Percentiles rank a stretch among this genome's conserved stretches.
Evolutionary conservation across 2,888 invertebrate genomes (phyloP).

Genomic region (Exocentrus adspersus): DNA sequence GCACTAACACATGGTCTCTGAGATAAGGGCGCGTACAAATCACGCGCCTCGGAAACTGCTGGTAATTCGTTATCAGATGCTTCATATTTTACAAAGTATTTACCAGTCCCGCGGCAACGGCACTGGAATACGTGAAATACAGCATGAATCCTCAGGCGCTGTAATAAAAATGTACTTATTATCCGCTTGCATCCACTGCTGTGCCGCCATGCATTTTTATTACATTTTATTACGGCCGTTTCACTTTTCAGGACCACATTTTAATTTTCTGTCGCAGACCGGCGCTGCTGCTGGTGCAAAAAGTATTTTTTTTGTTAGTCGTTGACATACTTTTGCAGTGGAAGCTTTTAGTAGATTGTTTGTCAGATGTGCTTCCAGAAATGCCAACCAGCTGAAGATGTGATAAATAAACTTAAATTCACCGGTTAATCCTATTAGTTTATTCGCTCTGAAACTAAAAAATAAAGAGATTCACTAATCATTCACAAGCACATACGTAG

Average conservation of each 20-base stretch:
- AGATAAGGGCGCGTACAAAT: slow-evolving; percentile 18
- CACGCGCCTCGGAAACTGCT: not conserved
- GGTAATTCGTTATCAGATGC: slow-evolving; percentile 20
- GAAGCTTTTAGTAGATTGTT: slow-evolving; percentile 6
- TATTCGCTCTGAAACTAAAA: too few relatives aligned
- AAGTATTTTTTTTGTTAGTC: not conserved
- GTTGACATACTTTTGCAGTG: not conserved
- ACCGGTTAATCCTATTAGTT: too few relatives aligned
- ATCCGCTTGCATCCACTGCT: slow-evolving; percentile 7
- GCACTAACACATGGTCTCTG: not conserved
- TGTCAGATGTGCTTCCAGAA: not conserved
- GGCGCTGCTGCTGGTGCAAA: slow-evolving; percentile 7
- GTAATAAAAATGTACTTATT: slow-evolving; percentile 25
- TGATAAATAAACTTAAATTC: not conserved
- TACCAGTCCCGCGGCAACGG: not conserved
- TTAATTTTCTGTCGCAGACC: slow-evolving; percentile 25
- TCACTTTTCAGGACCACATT: slow-evolving; percentile 22
- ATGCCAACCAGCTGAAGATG: not conserved
- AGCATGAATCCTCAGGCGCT: slow-evolving; percentile 1
- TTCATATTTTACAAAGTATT: slow-evolving; percentile 7
- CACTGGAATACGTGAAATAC: slow-evolving; percentile 9
- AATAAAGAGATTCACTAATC: too few relatives aligned
- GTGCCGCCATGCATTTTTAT: slow-evolving; percentile 21
- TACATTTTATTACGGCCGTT: slow-evolving; percentile 23
- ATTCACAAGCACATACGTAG: too few relatives aligned